Percentiles rank a stretch among this genome's conserved stretches.
Evolutionary conservation across 2,113 vertebrate genomes (phyloP).

Genomic region (Xiphophorus maculatus): DNA sequence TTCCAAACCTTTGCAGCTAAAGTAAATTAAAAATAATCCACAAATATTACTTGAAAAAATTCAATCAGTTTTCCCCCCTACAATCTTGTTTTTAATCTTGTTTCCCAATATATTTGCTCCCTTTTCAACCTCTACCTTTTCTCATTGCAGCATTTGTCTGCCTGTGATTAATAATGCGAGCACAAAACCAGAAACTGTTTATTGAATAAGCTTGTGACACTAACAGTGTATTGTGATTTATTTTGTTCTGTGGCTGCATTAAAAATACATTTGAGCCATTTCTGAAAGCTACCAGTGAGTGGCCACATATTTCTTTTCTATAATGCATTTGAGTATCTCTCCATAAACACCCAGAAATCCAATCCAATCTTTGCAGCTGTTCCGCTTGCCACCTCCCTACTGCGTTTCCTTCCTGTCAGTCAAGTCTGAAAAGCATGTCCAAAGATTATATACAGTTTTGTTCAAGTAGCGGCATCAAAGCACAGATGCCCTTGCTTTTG

Average conservation of each 20-base stretch:
- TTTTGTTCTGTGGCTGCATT: slow-evolving; percentile 26
- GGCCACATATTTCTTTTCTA: slow-evolving; percentile 36
- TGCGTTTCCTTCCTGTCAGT: slow-evolving; percentile 42
- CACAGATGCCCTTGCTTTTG: background rate
- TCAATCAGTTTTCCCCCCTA: background rate
- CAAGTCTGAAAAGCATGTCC: slow-evolving; percentile 12
- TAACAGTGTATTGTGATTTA: slow-evolving; percentile 13
- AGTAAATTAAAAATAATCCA: background rate
- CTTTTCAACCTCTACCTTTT: background rate
- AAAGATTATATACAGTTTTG: slow-evolving; percentile 16
- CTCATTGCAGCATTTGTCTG: background rate
- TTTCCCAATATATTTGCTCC: background rate
- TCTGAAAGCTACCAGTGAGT: slow-evolving; percentile 28
- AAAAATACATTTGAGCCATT: slow-evolving; percentile 39
- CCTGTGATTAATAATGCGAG: background rate
- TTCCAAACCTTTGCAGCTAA: background rate
- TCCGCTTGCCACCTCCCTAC: slow-evolving; percentile 21
- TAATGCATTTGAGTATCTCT: slow-evolving; percentile 14
- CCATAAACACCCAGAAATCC: slow-evolving; percentile 27
- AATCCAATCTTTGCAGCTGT: slow-evolving; percentile 6
- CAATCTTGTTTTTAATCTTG: background rate
- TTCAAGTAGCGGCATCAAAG: background rate
- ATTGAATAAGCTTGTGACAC: slow-evolving; percentile 26
- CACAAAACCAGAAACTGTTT: slow-evolving; percentile 10
- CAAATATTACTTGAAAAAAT: background rate